A percentile compares a stretch with the other conserved stretches of the same genome.
Conservation (phyloP, 2,113 vertebrate species). For the Thamnophis sirtalis region DNA sequence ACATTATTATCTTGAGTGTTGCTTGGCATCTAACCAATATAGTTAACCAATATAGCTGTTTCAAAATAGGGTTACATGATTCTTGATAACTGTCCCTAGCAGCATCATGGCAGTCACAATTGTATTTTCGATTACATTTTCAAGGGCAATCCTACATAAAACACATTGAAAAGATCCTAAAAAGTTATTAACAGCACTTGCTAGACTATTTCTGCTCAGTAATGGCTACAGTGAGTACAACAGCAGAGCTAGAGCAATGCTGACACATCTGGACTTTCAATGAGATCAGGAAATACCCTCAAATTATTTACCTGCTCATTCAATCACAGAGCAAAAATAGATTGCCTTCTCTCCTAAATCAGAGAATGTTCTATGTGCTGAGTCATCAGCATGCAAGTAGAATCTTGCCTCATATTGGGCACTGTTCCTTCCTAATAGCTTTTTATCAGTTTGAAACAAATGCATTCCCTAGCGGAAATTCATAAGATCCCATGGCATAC, state of each 20-base stretch:
- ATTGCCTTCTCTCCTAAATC: neutral
- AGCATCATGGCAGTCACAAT: neutral
- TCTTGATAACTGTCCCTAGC: neutral
- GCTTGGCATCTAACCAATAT: neutral
- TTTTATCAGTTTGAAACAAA: neutral
- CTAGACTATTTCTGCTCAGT: neutral
- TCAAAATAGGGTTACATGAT: neutral
- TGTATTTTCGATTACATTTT: neutral
- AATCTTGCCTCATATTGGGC: neutral
- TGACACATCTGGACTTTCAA: neutral
- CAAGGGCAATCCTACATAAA: neutral
- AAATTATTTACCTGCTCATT: neutral
- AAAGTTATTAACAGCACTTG: neutral
- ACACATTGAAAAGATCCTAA: neutral
- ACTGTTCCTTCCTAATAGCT: neutral
- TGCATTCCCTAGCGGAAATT: neutral
- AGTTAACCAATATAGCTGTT: neutral
- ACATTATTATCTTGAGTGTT: neutral
- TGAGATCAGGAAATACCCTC: neutral
- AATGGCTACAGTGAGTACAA: neutral
- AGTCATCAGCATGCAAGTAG: neutral
- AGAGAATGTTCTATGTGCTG: neutral
- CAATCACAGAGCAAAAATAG: neutral
- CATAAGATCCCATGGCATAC: neutral
- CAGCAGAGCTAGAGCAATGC: neutral